Conservation (phyloP, 1,140 invertebrate species). For the Drosophila equinoxialis region DNA sequence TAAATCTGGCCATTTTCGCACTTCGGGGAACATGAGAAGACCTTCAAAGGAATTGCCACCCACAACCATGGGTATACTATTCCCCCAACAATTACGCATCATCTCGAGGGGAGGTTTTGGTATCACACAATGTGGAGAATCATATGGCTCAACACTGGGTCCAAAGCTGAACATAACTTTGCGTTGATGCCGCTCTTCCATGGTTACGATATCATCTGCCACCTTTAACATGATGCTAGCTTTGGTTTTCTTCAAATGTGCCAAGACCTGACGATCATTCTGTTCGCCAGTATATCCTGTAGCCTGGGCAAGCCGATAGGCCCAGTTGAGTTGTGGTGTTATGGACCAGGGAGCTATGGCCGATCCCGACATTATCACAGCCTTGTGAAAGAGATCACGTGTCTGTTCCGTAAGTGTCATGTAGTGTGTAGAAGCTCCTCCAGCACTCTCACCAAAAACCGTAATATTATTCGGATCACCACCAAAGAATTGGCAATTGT, state of each 20-base stretch:
- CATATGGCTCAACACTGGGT: constrained; percentile 81
- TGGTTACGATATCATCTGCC: constrained; percentile 63
- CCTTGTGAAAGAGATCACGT: constrained; percentile 83
- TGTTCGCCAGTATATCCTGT: constrained; percentile 67
- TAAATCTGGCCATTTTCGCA: constrained; percentile 72
- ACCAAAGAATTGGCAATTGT: constrained; percentile 86
- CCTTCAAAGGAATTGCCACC: constrained; percentile 83
- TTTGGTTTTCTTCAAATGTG: constrained; percentile 64
- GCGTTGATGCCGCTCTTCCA: constrained; percentile 71
- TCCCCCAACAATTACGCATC: constrained; percentile 79
- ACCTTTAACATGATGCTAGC: constrained; percentile 85
- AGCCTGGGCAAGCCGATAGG: constrained; percentile 71
- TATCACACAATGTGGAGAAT: constrained; percentile 68
- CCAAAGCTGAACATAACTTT: constrained; percentile 72
- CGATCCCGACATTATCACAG: constrained; percentile 82
- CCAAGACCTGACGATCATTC: constrained; percentile 59
- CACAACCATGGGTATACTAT: constrained; percentile 82
- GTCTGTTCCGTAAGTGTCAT: constrained; percentile 85
- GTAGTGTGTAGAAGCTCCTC: constrained; percentile 84
- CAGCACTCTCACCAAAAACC: constrained; percentile 83
- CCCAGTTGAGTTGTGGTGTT: constrained; percentile 71
- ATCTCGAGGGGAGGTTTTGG: constrained; percentile 76
- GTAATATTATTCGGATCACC: constrained; percentile 84
- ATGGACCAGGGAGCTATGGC: constrained; percentile 73
- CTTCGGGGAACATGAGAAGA: constrained; percentile 73